Conservation (phyloP, 2,888 invertebrate genomes). For the Limnephilus marmoratus region DNA sequence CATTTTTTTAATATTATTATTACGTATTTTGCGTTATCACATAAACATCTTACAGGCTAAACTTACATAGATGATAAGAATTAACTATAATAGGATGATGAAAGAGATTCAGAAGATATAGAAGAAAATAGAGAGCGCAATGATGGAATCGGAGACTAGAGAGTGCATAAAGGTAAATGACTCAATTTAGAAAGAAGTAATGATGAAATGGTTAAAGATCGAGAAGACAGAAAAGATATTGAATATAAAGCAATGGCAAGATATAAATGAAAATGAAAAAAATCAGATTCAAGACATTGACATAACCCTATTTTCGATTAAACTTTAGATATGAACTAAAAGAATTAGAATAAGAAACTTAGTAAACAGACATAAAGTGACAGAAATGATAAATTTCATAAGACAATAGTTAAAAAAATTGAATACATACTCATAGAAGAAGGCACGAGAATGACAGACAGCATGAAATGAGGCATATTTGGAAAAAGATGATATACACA, state of each 20-base stretch:
- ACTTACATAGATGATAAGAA: not conserved
- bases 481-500: not conserved
- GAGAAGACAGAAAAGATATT: not conserved
- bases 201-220: not conserved
- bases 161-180: not conserved
- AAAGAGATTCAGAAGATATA: not conserved
- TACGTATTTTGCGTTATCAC: slow-evolving; percentile 32
- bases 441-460: not conserved
- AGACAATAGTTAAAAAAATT: not conserved
- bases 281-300: not conserved
- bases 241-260: slow-evolving; percentile 35
- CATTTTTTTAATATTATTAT: slow-evolving; percentile 12
- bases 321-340: not conserved
- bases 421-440: not conserved
- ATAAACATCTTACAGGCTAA: not conserved
- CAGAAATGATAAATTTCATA: not conserved
- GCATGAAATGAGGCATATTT: not conserved
- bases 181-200: not conserved
- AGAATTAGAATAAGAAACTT: not conserved
- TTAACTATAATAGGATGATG: slow-evolving; percentile 5
- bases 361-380: not conserved
- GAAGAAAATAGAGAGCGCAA: not conserved
- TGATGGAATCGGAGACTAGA: not conserved
- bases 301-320: not conserved
- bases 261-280: not conserved